phyloP scores from a whole-genome alignment of 2,888 invertebrate genomes.

The Girardia tigrina region DNA sequence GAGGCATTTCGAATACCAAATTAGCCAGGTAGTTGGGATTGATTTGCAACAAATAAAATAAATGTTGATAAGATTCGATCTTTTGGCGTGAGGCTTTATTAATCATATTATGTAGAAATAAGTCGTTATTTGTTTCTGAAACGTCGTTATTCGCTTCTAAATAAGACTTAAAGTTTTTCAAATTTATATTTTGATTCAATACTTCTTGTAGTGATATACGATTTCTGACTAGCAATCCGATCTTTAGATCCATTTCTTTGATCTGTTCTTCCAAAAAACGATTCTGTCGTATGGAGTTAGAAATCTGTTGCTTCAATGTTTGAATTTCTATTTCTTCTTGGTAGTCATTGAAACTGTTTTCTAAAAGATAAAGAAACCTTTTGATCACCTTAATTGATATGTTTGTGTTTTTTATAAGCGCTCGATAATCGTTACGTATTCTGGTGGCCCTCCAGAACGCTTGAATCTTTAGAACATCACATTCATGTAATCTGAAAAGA shows the following conservation, averaged over 20 bases:
- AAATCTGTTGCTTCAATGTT: conserved; percentile 60
- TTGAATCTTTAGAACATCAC: conserved; percentile 39
- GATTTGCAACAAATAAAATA: conserved; percentile 64
- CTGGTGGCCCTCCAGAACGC: conserved; percentile 47
- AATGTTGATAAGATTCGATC: conserved; percentile 61
- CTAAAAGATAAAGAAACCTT: conserved; percentile 60
- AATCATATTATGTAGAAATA: background rate
- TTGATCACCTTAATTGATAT: conserved; percentile 47
- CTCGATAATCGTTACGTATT: conserved; percentile 56
- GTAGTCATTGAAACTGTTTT: conserved; percentile 62
- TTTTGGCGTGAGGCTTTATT: conserved; percentile 50
- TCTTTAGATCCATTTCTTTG: conserved; percentile 65
- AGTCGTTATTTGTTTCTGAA: background rate
- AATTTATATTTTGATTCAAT: conserved; percentile 29
- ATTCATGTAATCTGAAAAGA: conserved; percentile 40
- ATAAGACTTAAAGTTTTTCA: conserved; percentile 21
- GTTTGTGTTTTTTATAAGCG: conserved; percentile 44
- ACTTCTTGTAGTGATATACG: conserved; percentile 58
- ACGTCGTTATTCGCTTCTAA: background rate
- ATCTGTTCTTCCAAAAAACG: conserved; percentile 62
- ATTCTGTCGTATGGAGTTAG: conserved; percentile 61
- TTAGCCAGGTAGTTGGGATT: conserved; percentile 63
- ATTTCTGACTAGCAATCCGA: conserved; percentile 66
- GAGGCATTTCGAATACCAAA: conserved; percentile 61
- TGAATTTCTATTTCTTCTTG: conserved; percentile 57